Percentiles rank a stretch among this genome's conserved stretches.
Evolutionary conservation across 1,140 invertebrate species (phyloP).

Genomic region (Dendrolimus kikuchii): DNA sequence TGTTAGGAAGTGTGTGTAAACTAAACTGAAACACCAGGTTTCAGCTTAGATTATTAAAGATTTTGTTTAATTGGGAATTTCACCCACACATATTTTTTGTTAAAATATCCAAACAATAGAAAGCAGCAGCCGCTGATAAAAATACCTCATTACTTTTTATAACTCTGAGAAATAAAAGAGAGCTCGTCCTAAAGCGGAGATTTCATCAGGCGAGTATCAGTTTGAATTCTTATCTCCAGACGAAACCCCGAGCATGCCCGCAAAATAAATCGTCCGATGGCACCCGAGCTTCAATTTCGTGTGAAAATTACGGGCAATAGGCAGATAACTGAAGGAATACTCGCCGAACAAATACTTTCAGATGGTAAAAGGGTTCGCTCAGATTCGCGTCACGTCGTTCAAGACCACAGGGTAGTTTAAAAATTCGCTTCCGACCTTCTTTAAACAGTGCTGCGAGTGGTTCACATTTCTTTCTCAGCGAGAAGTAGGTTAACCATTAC

Average conservation of each 20-base stretch:
- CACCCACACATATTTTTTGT: background rate
- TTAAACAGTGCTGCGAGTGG: background rate
- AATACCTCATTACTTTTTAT: constrained; percentile 57
- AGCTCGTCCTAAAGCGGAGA: constrained; percentile 27
- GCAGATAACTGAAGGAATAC: constrained; percentile 16
- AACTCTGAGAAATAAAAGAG: constrained; percentile 41
- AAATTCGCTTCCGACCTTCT: constrained; percentile 22
- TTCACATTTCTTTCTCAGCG: background rate
- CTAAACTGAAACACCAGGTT: too few relatives aligned
- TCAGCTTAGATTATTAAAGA: too few relatives aligned
- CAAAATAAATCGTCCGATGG: constrained; percentile 51
- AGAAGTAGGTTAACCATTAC: too few relatives aligned
- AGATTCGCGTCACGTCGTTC: constrained; percentile 43
- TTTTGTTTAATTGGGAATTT: too few relatives aligned
- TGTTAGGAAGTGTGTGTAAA: too few relatives aligned
- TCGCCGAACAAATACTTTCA: constrained; percentile 12
- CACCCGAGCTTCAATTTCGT: constrained; percentile 51
- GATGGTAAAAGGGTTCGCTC: constrained; percentile 17
- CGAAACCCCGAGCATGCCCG: constrained; percentile 36
- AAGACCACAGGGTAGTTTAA: constrained; percentile 23
- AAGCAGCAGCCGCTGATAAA: constrained; percentile 35
- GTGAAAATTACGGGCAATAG: constrained; percentile 47
- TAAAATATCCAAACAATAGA: constrained; percentile 41
- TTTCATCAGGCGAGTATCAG: constrained; percentile 34
- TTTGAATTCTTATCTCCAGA: constrained; percentile 31